Conservation (phyloP, 2,888 invertebrate species). For the Pantelozetes paolii region DNA sequence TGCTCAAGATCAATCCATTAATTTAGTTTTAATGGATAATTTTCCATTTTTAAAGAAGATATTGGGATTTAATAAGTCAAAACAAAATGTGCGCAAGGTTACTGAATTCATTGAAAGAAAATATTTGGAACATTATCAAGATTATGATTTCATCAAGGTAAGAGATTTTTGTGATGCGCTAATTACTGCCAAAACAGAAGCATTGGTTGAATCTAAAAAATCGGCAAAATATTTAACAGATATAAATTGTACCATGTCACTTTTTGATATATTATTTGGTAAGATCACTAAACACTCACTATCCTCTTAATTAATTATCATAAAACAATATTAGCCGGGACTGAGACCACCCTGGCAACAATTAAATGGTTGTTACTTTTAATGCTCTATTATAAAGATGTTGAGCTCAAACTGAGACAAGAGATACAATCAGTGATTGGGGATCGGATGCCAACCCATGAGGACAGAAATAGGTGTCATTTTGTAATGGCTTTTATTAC, state of each 20-base stretch:
- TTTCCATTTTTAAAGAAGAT: no score
- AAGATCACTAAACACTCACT: no score
- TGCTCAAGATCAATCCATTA: no score
- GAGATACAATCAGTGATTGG: conserved; percentile 3
- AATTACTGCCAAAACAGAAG: conserved; percentile 4
- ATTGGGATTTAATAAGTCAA: no score
- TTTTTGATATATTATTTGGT: not conserved
- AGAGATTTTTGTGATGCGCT: conserved; percentile 52
- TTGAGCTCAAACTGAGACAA: not conserved
- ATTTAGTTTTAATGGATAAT: no score
- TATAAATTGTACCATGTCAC: not conserved
- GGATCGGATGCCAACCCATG: not conserved
- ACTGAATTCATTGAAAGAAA: no score
- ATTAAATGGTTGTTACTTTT: conserved; percentile 6
- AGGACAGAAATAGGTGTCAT: not conserved
- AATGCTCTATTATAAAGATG: not conserved
- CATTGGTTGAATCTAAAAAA: not conserved
- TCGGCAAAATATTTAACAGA: not conserved
- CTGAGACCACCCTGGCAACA: not conserved
- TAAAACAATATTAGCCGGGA: no score
- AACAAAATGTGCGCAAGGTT: no score
- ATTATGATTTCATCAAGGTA: conserved; percentile 75
- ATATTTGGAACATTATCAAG: not conserved
- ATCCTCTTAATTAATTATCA: no score
- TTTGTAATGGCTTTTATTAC: not conserved